Conservation (phyloP, 1,140 invertebrate species). For the Vanessa tameamea region DNA sequence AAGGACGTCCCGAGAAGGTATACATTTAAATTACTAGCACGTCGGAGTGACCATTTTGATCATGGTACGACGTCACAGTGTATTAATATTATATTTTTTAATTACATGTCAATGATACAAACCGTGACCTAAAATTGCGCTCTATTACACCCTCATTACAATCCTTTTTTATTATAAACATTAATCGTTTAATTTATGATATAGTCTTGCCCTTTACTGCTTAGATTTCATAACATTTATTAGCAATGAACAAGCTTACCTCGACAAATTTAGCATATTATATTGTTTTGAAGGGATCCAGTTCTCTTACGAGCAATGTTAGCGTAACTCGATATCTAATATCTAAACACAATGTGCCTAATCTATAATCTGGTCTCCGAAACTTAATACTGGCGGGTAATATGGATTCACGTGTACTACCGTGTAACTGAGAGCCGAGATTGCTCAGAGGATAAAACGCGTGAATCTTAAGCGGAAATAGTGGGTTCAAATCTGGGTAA, state of each 20-base stretch:
- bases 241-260: neutral
- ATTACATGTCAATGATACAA: neutral
- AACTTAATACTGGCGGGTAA: conserved; percentile 24
- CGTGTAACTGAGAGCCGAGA: neutral
- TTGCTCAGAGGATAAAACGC: too few species aligned
- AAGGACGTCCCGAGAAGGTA: neutral
- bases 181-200: neutral
- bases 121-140: conserved; percentile 4
- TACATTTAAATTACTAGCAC: neutral
- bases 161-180: neutral
- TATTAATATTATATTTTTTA: neutral
- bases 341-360: conserved; percentile 25
- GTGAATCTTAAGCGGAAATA: too few species aligned
- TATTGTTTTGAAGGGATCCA: conserved; percentile 9
- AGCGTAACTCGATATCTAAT: conserved; percentile 20
- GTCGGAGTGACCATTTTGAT: neutral
- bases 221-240: neutral
- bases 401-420: conserved; percentile 20
- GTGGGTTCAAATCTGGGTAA: too few species aligned
- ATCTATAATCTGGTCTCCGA: conserved; percentile 32
- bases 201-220: neutral
- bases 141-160: neutral
- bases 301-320: neutral
- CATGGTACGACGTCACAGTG: neutral
- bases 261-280: neutral